Base-by-base conservation (phyloP, 1,140 invertebrate genomes). In the Metopolophium dirhodum region DNA sequence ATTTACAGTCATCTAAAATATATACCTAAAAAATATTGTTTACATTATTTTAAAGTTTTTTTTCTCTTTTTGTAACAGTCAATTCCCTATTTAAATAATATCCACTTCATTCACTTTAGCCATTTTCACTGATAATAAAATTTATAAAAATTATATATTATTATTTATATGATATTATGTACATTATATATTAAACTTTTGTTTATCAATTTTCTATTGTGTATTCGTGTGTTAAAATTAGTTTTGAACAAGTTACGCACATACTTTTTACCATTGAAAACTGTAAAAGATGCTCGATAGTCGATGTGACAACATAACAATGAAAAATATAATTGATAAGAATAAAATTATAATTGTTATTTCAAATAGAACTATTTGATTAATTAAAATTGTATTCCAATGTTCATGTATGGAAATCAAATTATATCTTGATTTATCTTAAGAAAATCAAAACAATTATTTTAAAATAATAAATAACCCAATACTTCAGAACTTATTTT, bases 141-240 rank as follows among this genome's bases (percentile, higher is more conserved):
- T n/a, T 77, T n/a, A 18, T n/a, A 77, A n/a, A 77, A 77, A 77
- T 77, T 77, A 68, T 77, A n/a, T 77, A n/a, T 77, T 14, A 77
- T n/a, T 77, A 77, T 77, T 77, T 77, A 77, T 77, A n/a, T 41
- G 2, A 41, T 41, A 41, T 41, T 77, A 77, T n/a, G n/a, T 77
- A 77, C 14, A 77, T 77, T 77, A 77, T 77, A 77, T 77, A 77
- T 77, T 77, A 77, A 77, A 77, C 61, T 77, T 77, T 77, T 77
- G 61, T 77, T 77, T 77, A 68, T 68, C 30, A 4, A 77, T 77
- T 77, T 77, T 77, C 30, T n/a, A 77, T 77, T 77, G 57, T 30
- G 57, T 61, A 30, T 30, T 61, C 14, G 11, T 68, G 61, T 77
- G 11, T 68, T 68, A 68, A 68, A 68, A n/a, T 68, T 22, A n/a